A percentile compares a stretch with the other conserved stretches of the same genome.
phyloP scores from a whole-genome alignment of 1,140 invertebrate species.

The Sipha flava region DNA sequence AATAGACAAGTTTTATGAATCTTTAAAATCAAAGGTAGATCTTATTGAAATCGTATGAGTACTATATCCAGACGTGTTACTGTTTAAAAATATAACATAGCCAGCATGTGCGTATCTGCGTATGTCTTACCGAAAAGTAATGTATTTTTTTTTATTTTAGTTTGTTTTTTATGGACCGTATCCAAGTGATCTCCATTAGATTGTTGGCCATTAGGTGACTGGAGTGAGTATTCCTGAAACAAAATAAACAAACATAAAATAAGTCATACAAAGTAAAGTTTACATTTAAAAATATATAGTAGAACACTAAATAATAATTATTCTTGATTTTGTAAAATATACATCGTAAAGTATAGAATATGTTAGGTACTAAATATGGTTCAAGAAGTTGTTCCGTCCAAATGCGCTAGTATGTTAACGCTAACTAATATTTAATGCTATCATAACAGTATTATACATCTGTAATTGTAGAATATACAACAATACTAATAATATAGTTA shows the following conservation, averaged over 20 bases:
- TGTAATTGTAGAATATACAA: no score
- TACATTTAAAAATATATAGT: no score
- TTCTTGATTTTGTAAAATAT: no score
- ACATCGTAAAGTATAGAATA: no score
- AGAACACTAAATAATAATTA: no score
- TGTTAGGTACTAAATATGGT: no score
- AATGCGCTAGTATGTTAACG: no score
- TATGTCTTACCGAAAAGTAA: slow-evolving; percentile 21
- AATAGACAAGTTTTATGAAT: neutral
- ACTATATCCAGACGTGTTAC: neutral
- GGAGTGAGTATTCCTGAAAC: slow-evolving; percentile 9
- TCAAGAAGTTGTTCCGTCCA: no score
- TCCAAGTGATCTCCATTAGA: slow-evolving; percentile 7
- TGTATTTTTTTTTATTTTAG: slow-evolving; percentile 10
- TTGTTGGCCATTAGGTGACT: slow-evolving; percentile 8
- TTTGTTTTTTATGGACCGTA: slow-evolving; percentile 21
- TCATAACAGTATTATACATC: no score
- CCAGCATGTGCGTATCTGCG: neutral
- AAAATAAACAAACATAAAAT: slow-evolving; percentile 17
- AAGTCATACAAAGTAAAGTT: no score
- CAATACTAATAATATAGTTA: no score
- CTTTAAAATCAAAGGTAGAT: neutral
- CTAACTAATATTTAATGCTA: no score
- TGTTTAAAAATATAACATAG: slow-evolving; percentile 9
- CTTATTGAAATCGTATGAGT: neutral